phyloP scores from a whole-genome alignment of 2,113 vertebrate species.

The Apaloderma vittatum region DNA sequence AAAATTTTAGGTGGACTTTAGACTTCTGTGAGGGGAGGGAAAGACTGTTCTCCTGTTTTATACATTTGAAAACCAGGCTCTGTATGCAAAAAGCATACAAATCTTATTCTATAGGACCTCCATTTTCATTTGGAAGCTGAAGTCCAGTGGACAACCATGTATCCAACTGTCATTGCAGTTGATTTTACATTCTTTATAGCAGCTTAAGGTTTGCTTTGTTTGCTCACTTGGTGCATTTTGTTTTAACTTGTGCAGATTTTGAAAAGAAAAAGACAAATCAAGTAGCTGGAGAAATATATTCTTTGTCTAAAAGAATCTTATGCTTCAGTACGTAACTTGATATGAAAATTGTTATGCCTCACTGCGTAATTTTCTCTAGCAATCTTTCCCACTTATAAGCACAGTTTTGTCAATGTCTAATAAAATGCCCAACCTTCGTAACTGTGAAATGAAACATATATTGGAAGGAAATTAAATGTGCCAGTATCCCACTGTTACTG shows the following conservation, averaged over 20 bases:
- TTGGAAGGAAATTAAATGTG: neutral
- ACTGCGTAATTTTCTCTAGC: neutral
- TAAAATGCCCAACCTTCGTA: neutral
- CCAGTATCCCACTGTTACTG: neutral
- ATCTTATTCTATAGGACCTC: neutral
- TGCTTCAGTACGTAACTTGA: neutral
- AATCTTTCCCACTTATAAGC: neutral
- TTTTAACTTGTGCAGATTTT: neutral
- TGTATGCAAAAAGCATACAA: neutral
- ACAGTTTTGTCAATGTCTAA: neutral
- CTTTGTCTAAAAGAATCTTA: neutral
- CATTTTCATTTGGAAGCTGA: neutral
- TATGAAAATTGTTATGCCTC: neutral
- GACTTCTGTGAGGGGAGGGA: neutral
- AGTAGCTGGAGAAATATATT: neutral
- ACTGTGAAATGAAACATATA: neutral
- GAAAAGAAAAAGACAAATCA: neutral
- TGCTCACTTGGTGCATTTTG: neutral
- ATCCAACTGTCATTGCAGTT: neutral
- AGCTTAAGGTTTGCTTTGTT: neutral
- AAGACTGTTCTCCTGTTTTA: neutral
- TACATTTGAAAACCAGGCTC: neutral
- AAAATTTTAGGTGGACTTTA: neutral
- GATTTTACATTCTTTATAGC: neutral
- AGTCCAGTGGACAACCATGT: neutral